These are phyloP conservation scores for Heterocephalus glaber DNA, from an alignment of 2,113 vertebrate genomes.

Conservation along the genomic window DNA sequence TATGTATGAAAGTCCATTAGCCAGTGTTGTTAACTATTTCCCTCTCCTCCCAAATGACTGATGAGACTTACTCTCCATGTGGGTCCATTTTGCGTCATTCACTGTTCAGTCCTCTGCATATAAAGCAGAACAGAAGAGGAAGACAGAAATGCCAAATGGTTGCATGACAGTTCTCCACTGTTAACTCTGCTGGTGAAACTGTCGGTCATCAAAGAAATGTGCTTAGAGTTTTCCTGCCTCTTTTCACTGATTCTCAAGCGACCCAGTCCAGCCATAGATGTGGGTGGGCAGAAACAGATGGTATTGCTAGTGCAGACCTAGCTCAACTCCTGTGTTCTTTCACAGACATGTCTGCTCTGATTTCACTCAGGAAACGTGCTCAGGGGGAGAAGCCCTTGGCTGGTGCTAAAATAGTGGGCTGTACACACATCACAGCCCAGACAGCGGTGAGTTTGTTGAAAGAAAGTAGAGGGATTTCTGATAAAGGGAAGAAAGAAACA, in stretches of 20 bases:
- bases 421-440: conserved; percentile 98
- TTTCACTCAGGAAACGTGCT: conserved; percentile 97
- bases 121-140: conserved; percentile 23
- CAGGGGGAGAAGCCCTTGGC: conserved; percentile 98
- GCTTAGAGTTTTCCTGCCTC: background rate
- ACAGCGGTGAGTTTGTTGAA: conserved; percentile 90
- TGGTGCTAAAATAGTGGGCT: conserved; percentile 98
- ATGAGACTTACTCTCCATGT: background rate
- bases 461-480: conserved; percentile 26
- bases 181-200: background rate
- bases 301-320: conserved; percentile 48
- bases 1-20: background rate
- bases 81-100: conserved; percentile 28
- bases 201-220: background rate
- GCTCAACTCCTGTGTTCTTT: conserved; percentile 81
- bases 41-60: background rate
- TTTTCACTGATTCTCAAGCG: background rate
- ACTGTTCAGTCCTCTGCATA: conserved; percentile 7
- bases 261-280: background rate
- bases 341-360: conserved; percentile 98
- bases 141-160: background rate
- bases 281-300: background rate
- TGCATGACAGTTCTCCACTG: background rate
- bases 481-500: background rate
- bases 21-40: background rate